These are phyloP conservation scores for Nephrocerus scutellatus DNA, from an alignment of 2,888 invertebrate species.

Conservation along the genomic window DNA sequence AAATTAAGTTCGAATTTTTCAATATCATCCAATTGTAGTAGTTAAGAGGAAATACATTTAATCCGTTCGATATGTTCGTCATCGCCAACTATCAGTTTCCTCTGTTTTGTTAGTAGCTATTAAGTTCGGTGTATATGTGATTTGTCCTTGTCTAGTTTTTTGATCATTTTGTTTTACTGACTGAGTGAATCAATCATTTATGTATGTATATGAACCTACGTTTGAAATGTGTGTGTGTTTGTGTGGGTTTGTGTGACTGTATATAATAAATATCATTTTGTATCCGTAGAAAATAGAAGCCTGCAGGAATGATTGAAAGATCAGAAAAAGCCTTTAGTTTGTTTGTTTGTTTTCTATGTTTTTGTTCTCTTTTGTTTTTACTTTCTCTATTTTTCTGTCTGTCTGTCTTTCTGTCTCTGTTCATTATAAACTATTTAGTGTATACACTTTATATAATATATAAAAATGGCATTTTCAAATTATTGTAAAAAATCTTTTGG, in stretches of 20 bases:
- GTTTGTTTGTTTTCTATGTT: conserved; percentile 18
- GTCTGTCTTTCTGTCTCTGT: conserved; percentile 19
- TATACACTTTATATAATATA: conserved; percentile 23
- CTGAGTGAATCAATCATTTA: too few relatives aligned
- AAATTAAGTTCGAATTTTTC: too few relatives aligned
- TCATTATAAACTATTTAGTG: too few relatives aligned
- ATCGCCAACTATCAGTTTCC: too few relatives aligned
- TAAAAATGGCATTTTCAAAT: conserved; percentile 32
- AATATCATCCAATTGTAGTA: too few relatives aligned
- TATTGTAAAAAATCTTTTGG: conserved; percentile 38
- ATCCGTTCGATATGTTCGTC: too few relatives aligned
- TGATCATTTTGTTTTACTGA: conserved; percentile 19
- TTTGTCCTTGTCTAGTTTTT: conserved; percentile 13
- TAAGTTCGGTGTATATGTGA: conserved; percentile 21
- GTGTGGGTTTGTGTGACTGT: too few relatives aligned
- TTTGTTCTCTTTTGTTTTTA: conserved; percentile 19
- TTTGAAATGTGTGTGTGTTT: too few relatives aligned
- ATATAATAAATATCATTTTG: conserved; percentile 20
- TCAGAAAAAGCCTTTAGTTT: too few relatives aligned
- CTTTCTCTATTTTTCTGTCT: conserved; percentile 19
- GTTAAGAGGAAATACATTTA: too few relatives aligned
- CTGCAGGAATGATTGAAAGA: conserved; percentile 27
- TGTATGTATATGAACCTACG: too few relatives aligned
- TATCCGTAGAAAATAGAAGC: conserved; percentile 30
- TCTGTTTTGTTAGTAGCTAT: too few relatives aligned